A percentile compares a stretch with the other conserved stretches of the same genome.
Conservation (phyloP, 1,140 invertebrate species). For the Palaemon carinicauda region DNA sequence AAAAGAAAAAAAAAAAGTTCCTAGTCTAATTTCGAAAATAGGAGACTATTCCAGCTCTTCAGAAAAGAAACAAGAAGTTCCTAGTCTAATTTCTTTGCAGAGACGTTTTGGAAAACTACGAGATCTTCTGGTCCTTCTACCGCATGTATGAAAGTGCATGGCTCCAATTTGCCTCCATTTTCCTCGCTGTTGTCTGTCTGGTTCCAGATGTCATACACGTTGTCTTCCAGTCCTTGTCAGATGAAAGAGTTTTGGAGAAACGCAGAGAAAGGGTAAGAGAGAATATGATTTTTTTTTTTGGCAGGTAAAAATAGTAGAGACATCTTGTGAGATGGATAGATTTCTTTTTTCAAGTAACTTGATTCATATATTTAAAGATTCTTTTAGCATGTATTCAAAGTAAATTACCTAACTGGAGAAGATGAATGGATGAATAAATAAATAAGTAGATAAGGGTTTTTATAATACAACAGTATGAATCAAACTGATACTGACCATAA, state of each 20-base stretch:
- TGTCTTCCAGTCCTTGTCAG: conserved; percentile 18
- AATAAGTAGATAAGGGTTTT: too few species aligned
- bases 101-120: conserved; percentile 13
- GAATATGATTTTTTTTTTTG: background rate
- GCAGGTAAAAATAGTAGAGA: too few species aligned
- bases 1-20: too few species aligned
- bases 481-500: too few species aligned
- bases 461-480: too few species aligned
- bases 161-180: conserved; percentile 72
- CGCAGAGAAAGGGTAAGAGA: background rate
- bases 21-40: too few species aligned
- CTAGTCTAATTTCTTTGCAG: background rate
- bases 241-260: background rate
- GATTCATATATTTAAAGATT: background rate
- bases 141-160: conserved; percentile 69
- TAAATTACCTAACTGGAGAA: too few species aligned
- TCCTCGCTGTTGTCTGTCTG: conserved; percentile 70
- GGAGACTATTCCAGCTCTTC: background rate
- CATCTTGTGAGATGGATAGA: too few species aligned
- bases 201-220: conserved; percentile 69
- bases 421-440: too few species aligned
- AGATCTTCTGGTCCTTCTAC: conserved; percentile 71
- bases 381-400: too few species aligned
- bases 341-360: too few species aligned
- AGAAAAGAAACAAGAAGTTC: too few species aligned